Conservation (phyloP, 2,888 invertebrate species). For the Hypomecis punctinalis region DNA sequence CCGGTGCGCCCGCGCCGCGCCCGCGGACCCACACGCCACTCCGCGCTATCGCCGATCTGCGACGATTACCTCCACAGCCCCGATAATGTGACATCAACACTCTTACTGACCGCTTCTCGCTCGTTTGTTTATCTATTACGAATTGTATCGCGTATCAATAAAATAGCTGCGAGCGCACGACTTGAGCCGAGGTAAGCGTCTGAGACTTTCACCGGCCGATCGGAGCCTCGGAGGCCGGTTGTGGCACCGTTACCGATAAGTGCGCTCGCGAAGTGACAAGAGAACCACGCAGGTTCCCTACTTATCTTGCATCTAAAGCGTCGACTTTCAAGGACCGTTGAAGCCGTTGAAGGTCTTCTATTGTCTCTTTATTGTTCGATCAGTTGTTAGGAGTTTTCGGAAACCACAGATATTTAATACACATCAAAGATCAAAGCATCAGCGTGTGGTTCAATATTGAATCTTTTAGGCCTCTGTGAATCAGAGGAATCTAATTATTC, state of each 20-base stretch:
- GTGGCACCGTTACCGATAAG: conserved; percentile 76
- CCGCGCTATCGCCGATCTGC: conserved; percentile 70
- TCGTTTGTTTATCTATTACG: conserved; percentile 72
- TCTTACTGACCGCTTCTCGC: conserved; percentile 33
- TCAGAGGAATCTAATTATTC: too few species aligned
- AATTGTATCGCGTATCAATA: conserved; percentile 58
- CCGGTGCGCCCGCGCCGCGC: conserved; percentile 53
- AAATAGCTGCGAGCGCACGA: conserved; percentile 39
- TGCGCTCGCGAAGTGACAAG: conserved; percentile 62
- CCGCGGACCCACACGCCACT: conserved; percentile 59
- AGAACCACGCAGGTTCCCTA: conserved; percentile 47
- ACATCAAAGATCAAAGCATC: too few species aligned
- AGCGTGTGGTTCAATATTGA: too few species aligned
- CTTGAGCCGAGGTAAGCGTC: conserved; percentile 71
- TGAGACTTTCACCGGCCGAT: conserved; percentile 80
- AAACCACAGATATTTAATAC: background rate
- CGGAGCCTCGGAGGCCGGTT: conserved; percentile 71
- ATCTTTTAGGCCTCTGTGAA: too few species aligned
- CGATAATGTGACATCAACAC: conserved; percentile 60
- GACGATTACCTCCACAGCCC: conserved; percentile 58
- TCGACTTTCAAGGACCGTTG: conserved; percentile 39
- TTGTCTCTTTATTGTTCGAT: conserved; percentile 30
- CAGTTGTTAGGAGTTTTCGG: background rate
- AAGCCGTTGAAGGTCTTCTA: conserved; percentile 31
- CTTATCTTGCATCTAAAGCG: conserved; percentile 34